Conservation (phyloP, 92 coral and sea anemone genomes). For the Muricea muricata region DNA sequence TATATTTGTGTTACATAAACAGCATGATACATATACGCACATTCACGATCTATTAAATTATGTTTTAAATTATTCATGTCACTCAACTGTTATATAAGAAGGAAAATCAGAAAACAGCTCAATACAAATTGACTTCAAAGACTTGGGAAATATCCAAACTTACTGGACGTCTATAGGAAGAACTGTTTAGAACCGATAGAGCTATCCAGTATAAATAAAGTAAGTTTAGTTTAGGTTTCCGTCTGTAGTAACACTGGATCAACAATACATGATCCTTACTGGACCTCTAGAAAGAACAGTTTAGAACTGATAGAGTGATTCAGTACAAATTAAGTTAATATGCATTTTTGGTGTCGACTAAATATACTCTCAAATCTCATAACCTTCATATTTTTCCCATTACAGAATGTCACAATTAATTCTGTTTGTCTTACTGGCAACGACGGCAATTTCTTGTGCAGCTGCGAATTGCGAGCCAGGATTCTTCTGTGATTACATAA, state of each 20-base stretch:
- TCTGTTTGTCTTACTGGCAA: neutral
- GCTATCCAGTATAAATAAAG: no score
- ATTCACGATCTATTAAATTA: neutral
- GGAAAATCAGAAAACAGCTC: neutral
- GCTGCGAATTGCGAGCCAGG: neutral
- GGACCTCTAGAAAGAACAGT: no score
- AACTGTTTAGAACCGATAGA: no score
- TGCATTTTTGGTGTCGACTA: no score
- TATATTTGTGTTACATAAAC: neutral
- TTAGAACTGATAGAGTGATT: no score
- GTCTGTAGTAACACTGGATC: no score
- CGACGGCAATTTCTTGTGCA: neutral
- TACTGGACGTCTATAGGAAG: no score
- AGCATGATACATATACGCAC: neutral
- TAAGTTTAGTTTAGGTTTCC: no score
- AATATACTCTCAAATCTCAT: no score
- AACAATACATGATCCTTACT: no score
- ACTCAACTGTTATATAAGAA: neutral
- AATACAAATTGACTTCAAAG: neutral
- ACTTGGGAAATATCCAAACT: no score
- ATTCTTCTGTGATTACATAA: neutral
- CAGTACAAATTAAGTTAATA: no score
- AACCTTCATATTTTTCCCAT: neutral
- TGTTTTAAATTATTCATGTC: neutral
- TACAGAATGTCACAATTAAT: neutral